These are phyloP conservation scores for Ammodytes dubius DNA, from an alignment of 2,113 vertebrate genomes.

Conservation along the genomic window DNA sequence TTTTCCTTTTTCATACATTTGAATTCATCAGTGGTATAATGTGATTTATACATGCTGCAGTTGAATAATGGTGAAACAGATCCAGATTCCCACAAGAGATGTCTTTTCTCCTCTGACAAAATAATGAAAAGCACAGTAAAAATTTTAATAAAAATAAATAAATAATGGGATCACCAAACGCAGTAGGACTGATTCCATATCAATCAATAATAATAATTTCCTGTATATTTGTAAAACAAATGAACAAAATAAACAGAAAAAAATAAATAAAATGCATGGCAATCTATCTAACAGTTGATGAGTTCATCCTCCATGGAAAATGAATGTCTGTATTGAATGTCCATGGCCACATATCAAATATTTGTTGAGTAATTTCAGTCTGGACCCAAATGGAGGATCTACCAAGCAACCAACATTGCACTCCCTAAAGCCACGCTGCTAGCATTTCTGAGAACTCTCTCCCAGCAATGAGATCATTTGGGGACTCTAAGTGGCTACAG, in stretches of 20 bases:
- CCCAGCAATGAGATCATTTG: neutral
- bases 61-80: constrained; percentile 19
- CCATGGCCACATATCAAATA: neutral
- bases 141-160: neutral
- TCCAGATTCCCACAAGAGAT: constrained; percentile 8
- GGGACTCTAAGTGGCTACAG: neutral
- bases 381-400: neutral
- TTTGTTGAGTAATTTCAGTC: neutral
- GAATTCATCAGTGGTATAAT: constrained; percentile 34
- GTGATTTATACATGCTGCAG: constrained; percentile 6
- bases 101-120: neutral
- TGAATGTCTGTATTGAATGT: neutral
- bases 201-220: too few species aligned
- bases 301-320: neutral
- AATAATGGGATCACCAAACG: neutral
- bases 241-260: too few species aligned
- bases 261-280: too few species aligned
- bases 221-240: too few species aligned
- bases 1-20: constrained; percentile 57
- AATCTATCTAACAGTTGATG: too few species aligned
- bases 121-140: neutral
- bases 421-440: neutral
- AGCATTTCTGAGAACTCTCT: neutral
- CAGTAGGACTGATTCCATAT: neutral
- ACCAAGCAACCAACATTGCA: neutral